Evolutionary conservation across 2,888 invertebrate genomes (phyloP).

Genomic region (Steinernema hermaphroditum): DNA sequence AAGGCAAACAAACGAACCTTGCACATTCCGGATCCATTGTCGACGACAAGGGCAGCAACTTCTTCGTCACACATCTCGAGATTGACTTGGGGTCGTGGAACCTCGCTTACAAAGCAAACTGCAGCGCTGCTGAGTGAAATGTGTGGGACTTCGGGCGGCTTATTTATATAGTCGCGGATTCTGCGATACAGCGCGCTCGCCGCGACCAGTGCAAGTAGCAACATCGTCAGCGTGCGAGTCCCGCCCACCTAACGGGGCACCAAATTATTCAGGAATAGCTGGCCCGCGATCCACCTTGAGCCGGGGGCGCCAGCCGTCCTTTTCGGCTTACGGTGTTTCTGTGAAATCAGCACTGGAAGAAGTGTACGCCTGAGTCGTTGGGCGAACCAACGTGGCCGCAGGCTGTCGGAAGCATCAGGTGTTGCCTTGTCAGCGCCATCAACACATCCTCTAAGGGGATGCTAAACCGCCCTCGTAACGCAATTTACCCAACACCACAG

Average conservation of each 20-base stretch:
- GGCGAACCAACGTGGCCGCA: background rate
- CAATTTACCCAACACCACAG: too few species aligned
- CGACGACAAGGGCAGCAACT: slow-evolving; percentile 73
- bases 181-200: slow-evolving; percentile 27
- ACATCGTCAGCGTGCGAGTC: slow-evolving; percentile 29
- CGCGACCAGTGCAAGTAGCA: slow-evolving; percentile 27
- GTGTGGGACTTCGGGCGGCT: slow-evolving; percentile 27
- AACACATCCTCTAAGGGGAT: background rate
- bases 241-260: slow-evolving; percentile 27
- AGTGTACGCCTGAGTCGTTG: background rate
- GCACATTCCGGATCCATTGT: slow-evolving; percentile 55
- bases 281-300: slow-evolving; percentile 4
- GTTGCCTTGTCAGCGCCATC: background rate
- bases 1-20: slow-evolving; percentile 24
- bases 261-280: slow-evolving; percentile 29
- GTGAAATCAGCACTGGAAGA: background rate
- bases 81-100: slow-evolving; percentile 13
- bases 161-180: slow-evolving; percentile 28
- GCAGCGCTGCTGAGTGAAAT: slow-evolving; percentile 30
- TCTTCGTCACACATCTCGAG: slow-evolving; percentile 76
- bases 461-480: background rate
- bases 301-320: slow-evolving; percentile 29
- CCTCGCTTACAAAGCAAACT: slow-evolving; percentile 29
- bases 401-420: slow-evolving; percentile 14
- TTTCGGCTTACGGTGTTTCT: background rate